A percentile compares a stretch with the other conserved stretches of the same genome.
Conservation (phyloP, 1,140 invertebrate genomes). For the Aphelinus atriplicis region DNA sequence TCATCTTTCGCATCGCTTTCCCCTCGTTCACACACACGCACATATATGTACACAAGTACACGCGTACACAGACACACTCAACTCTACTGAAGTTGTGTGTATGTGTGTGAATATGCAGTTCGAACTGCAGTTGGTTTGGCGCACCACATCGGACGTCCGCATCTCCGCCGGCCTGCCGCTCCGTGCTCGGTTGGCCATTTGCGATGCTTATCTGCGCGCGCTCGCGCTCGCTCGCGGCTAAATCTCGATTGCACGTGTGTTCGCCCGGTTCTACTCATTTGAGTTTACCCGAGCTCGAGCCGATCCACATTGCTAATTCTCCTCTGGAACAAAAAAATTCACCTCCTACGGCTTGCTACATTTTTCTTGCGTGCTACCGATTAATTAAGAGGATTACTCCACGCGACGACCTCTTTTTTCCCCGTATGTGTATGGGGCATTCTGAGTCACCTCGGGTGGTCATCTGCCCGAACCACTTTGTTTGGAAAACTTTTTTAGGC, state of each 20-base stretch:
- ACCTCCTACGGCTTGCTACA: no score
- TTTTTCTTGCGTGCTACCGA: no score
- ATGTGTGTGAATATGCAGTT: neutral
- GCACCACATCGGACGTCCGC: conserved; percentile 12
- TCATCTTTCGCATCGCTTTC: neutral
- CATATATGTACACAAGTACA: no score
- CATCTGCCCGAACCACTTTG: no score
- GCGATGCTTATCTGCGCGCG: conserved; percentile 22
- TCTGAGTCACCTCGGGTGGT: no score
- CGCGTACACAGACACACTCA: neutral
- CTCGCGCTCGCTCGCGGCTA: neutral
- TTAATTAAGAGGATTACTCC: no score
- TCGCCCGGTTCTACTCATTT: no score
- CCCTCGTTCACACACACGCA: neutral
- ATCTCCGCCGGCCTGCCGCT: neutral
- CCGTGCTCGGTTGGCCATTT: neutral
- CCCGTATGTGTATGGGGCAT: no score
- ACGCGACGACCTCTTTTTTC: no score
- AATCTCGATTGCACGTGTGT: neutral
- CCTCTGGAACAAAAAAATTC: neutral
- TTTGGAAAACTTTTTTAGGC: no score
- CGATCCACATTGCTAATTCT: neutral
- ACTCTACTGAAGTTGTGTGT: neutral
- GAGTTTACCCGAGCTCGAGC: no score
- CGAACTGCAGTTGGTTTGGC: neutral